Percentiles rank a stretch among this genome's conserved stretches.
Evolutionary conservation across 2,888 invertebrate species (phyloP).

Genomic region (Leucoptera coffeella): DNA sequence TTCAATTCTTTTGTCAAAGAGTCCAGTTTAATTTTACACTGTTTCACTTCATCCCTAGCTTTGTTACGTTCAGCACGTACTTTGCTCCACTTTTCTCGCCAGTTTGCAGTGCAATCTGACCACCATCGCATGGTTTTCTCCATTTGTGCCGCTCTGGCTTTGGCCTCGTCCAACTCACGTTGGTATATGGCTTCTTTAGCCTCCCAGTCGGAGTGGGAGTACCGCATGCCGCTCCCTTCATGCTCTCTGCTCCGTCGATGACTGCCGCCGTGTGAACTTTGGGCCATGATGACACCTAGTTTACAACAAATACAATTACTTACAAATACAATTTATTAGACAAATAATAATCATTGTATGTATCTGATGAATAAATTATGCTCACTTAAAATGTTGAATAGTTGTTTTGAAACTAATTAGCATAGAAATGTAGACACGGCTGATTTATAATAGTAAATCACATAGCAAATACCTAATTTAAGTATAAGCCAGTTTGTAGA

Average conservation of each 20-base stretch:
- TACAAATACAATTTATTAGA: too few species aligned
- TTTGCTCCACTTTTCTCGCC: constrained; percentile 95
- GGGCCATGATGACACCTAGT: too few species aligned
- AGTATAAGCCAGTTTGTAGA: too few species aligned
- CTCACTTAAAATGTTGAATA: too few species aligned
- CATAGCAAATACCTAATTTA: too few species aligned
- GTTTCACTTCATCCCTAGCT: constrained; percentile 84
- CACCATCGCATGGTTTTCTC: constrained; percentile 99
- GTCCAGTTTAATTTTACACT: constrained; percentile 75
- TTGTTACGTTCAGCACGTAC: constrained; percentile 87
- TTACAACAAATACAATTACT: too few species aligned
- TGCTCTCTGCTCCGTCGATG: constrained; percentile 50
- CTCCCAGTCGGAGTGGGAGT: constrained; percentile 71
- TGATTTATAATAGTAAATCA: too few species aligned
- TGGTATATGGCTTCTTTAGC: constrained; percentile 64
- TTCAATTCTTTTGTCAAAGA: constrained; percentile 68
- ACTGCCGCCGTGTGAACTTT: constrained; percentile 64
- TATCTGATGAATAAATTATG: too few species aligned
- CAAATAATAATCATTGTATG: too few species aligned
- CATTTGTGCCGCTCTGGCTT: constrained; percentile 94
- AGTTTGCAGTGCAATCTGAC: constrained; percentile 96
- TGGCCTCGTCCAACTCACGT: constrained; percentile 88
- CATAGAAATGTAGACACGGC: too few species aligned
- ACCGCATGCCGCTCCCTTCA: constrained; percentile 56
- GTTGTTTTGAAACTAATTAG: too few species aligned